Evolutionary conservation across 2,113 vertebrate genomes (phyloP).

Genomic region (Ochotona princeps): DNA sequence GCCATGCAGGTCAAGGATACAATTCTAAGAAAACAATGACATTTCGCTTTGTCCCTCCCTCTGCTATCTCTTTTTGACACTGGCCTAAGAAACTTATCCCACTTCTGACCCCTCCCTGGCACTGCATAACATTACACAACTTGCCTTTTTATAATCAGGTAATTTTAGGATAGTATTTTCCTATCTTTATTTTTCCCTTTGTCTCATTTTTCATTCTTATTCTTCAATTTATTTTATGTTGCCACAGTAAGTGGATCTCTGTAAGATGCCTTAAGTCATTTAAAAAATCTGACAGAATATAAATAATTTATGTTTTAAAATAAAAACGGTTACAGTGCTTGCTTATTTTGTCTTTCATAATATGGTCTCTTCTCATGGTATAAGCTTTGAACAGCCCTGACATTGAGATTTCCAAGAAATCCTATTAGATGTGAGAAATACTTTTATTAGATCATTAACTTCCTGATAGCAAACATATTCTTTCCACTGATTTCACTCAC

Average conservation of each 20-base stretch:
- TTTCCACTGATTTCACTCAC: constrained; percentile 45
- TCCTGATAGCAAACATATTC: not conserved
- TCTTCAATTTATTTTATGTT: constrained; percentile 55
- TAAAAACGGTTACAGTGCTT: not conserved
- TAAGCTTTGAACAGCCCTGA: constrained; percentile 4
- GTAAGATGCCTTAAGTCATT: constrained; percentile 29
- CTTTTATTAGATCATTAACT: constrained; percentile 57
- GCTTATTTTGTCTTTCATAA: constrained; percentile 54
- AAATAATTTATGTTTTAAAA: constrained; percentile 47
- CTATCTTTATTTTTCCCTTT: constrained; percentile 47
- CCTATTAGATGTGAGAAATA: not conserved
- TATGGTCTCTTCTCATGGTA: not conserved
- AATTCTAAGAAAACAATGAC: too few species aligned
- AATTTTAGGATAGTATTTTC: constrained; percentile 9
- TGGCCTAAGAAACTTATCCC: not conserved
- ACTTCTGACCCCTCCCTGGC: not conserved
- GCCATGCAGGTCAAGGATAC: too few species aligned
- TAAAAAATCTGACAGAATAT: constrained; percentile 16
- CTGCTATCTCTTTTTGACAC: not conserved
- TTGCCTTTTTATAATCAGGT: not conserved
- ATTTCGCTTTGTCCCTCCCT: too few species aligned
- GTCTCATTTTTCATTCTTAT: constrained; percentile 49
- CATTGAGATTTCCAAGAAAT: constrained; percentile 49
- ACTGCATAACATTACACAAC: not conserved
- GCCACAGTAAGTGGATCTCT: not conserved